A percentile compares a stretch with the other conserved stretches of the same genome.
These are phyloP conservation scores for Pao palembangensis DNA, from an alignment of 2,113 vertebrate genomes.

Conservation along the genomic window DNA sequence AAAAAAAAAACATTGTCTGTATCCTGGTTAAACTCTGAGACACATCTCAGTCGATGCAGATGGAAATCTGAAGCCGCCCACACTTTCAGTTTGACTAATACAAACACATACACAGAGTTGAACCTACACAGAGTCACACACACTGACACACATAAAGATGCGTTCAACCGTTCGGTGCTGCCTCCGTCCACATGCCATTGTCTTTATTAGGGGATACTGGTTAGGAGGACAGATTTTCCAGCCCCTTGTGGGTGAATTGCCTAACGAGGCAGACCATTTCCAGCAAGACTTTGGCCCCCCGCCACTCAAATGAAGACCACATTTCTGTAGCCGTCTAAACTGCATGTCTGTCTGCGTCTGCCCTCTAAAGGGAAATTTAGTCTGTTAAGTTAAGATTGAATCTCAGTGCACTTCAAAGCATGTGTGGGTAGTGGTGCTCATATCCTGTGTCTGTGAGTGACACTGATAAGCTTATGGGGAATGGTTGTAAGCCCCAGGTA, in stretches of 20 bases:
- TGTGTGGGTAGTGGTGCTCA: conserved; percentile 54
- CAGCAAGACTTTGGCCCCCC: conserved; percentile 66
- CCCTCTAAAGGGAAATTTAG: conserved; percentile 56
- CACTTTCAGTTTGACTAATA: conserved; percentile 62
- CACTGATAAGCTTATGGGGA: conserved; percentile 48
- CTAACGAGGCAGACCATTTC: conserved; percentile 71
- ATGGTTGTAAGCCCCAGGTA: conserved; percentile 45
- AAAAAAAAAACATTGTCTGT: conserved; percentile 18
- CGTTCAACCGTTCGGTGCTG: conserved; percentile 44
- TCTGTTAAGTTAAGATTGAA: conserved; percentile 58
- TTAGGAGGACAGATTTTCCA: conserved; percentile 69
- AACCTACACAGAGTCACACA: conserved; percentile 31
- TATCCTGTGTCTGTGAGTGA: conserved; percentile 71
- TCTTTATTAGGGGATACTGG: conserved; percentile 71
- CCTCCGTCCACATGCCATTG: conserved; percentile 56
- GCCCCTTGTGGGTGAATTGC: conserved; percentile 61
- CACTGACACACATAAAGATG: conserved; percentile 40
- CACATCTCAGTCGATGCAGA: conserved; percentile 38
- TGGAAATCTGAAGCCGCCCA: conserved; percentile 61
- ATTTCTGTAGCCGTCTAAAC: conserved; percentile 66
- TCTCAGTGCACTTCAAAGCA: conserved; percentile 65
- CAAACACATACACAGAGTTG: conserved; percentile 24
- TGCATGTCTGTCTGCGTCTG: conserved; percentile 53
- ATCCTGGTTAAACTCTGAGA: conserved; percentile 33
- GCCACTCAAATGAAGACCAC: conserved; percentile 73